Base-by-base conservation (phyloP, 2,113 vertebrate species). In the Rhombomys opimus region DNA sequence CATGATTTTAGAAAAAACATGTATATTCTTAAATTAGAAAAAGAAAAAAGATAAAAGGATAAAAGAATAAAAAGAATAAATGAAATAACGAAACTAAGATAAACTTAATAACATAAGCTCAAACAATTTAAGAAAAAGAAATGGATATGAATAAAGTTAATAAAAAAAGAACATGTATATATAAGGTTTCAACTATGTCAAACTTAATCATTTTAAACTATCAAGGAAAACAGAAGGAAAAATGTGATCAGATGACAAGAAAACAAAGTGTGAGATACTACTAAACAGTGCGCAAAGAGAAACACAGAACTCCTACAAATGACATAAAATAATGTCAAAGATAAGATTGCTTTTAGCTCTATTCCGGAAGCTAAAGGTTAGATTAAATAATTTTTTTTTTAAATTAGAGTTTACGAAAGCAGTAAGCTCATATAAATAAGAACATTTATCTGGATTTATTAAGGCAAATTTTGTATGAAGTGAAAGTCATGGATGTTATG, bases 301-400 rank as follows among this genome's bases (percentile, higher is more conserved):
- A 87, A 27, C 38, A 59, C 1, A 73, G 59, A 95, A 91, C 73
- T 86, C 50, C 20, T 41, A 89, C 50, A 20, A 68, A 81, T 88
- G 12, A 68, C 2, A 1, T 52, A 54, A 70, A 3, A 46, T 57
- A 27, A 35, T 38, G 61, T n/a, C 5, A 54, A 76, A 75, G 13
- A 22, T 18, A 91, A 61, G 59, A 61, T 5, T 32, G 57, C 38
- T 13, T 87, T 65, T 72, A 92, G 87, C 35, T 41, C 81, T 46
- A 82, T 30, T 67, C 11, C 77, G 87, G 80, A 90, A 94, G 78
- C 46, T 88, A 10, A 93, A 91, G 91, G 35, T 77, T 65, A 92
- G 75, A 59, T 1, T 72, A 87, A 85, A 14, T 80, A 80, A 3
- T 68, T 72, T 67, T 80, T 85, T 3, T 4, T 91, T 41, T 1